Evolutionary conservation across 2,113 vertebrate species (phyloP).

Genomic region (Onychostruthus taczanowskii): DNA sequence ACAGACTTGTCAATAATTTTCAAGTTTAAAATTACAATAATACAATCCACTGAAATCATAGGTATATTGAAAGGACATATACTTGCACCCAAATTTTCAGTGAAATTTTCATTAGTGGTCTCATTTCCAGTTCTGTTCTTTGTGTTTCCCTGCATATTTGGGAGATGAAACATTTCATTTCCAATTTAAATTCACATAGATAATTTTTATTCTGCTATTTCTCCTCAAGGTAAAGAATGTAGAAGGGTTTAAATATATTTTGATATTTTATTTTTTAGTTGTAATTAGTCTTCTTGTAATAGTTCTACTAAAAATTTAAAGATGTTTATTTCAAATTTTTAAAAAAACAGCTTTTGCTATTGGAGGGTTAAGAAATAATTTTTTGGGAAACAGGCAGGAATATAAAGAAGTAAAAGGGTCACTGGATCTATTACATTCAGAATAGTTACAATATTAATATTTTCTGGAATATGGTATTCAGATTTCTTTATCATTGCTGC

Average conservation of each 20-base stretch:
- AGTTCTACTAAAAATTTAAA: neutral
- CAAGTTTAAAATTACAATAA: neutral
- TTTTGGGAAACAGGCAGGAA: neutral
- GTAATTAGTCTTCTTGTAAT: neutral
- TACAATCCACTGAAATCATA: neutral
- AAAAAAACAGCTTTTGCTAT: neutral
- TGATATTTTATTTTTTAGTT: neutral
- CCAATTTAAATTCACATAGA: neutral
- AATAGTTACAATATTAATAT: neutral
- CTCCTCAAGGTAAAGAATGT: neutral
- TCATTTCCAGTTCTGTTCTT: neutral
- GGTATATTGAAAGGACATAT: neutral
- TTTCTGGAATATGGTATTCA: neutral
- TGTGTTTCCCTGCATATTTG: neutral
- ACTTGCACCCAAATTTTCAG: neutral
- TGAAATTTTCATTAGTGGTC: neutral
- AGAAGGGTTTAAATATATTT: neutral
- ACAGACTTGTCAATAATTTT: neutral
- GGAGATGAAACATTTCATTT: neutral
- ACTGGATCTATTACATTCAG: neutral
- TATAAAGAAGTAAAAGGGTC: neutral
- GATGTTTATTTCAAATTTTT: neutral
- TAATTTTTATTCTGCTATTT: neutral
- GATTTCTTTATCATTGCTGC: neutral
- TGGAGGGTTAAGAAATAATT: neutral